Percentiles rank a stretch among this genome's conserved stretches.
phyloP scores from a whole-genome alignment of 2,888 invertebrate genomes.

The Drosophila colorata region DNA sequence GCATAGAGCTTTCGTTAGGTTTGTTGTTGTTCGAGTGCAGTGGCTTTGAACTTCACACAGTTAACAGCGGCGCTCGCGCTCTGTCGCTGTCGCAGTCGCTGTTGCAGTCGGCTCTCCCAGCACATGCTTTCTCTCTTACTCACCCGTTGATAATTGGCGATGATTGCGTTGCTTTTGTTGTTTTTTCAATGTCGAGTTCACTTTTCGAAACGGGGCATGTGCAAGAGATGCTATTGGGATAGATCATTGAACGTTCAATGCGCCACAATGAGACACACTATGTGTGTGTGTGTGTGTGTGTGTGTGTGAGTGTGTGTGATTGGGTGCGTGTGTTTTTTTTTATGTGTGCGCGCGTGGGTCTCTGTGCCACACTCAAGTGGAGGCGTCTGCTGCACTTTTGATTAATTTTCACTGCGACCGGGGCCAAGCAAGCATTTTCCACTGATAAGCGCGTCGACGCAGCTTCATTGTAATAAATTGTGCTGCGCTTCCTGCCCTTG shows the following conservation, averaged over 20 bases:
- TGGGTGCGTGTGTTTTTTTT: background rate
- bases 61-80: constrained; percentile 30
- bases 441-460: constrained; percentile 55
- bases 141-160: constrained; percentile 39
- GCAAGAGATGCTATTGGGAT: constrained; percentile 62
- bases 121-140: constrained; percentile 23
- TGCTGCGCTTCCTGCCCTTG: constrained; percentile 71
- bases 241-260: constrained; percentile 78
- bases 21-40: constrained; percentile 41
- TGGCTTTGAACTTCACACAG: constrained; percentile 80
- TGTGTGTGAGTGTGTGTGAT: constrained; percentile 12
- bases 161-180: constrained; percentile 56
- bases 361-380: constrained; percentile 61
- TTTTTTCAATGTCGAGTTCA: constrained; percentile 78
- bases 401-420: constrained; percentile 60
- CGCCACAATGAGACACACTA: constrained; percentile 29
- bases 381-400: constrained; percentile 75
- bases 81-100: constrained; percentile 2
- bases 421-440: constrained; percentile 25
- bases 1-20: constrained; percentile 21
- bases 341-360: constrained; percentile 23
- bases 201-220: constrained; percentile 72
- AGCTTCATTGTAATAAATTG: constrained; percentile 37
- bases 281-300: constrained; percentile 6
- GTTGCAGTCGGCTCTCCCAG: constrained; percentile 16